A percentile compares a stretch with the other conserved stretches of the same genome.
phyloP scores from a whole-genome alignment of 2,113 vertebrate species.

The Platysternon megacephalum region DNA sequence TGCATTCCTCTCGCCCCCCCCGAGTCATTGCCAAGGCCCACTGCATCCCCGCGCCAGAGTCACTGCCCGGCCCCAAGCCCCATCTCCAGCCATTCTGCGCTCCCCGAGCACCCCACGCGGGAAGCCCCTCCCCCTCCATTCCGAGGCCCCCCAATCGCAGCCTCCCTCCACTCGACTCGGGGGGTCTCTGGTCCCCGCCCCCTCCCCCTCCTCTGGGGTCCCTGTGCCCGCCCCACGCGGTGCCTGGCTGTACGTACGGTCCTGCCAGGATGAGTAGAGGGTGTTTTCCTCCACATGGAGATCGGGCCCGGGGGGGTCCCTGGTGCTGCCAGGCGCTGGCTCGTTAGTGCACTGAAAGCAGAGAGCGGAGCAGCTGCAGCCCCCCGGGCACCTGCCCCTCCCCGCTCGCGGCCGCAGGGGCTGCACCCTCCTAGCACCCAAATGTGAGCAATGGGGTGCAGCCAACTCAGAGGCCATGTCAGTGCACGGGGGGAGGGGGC shows the following conservation, averaged over 20 bases:
- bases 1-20: background rate
- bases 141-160: background rate
- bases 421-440: too few relatives aligned
- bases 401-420: fast-evolving
- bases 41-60: background rate
- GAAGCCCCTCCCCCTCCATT: too few relatives aligned
- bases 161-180: too few relatives aligned
- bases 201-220: background rate
- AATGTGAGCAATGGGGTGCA: too few relatives aligned
- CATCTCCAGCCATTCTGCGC: background rate
- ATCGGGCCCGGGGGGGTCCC: slow-evolving; percentile 2
- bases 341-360: slow-evolving; percentile 66
- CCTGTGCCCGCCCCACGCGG: background rate
- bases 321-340: background rate
- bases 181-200: background rate
- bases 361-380: background rate
- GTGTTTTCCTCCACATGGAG: slow-evolving; percentile 86
- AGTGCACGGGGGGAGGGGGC: fast-evolving
- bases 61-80: background rate
- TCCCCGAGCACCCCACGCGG: too few relatives aligned
- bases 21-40: too few relatives aligned
- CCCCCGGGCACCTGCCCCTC: background rate
- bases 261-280: slow-evolving; percentile 86
- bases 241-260: slow-evolving; percentile 61
- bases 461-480: background rate